These are phyloP conservation scores for Umimayanthus chanpuru DNA, from an alignment of 92 coral and sea anemone genomes.

Conservation along the genomic window DNA sequence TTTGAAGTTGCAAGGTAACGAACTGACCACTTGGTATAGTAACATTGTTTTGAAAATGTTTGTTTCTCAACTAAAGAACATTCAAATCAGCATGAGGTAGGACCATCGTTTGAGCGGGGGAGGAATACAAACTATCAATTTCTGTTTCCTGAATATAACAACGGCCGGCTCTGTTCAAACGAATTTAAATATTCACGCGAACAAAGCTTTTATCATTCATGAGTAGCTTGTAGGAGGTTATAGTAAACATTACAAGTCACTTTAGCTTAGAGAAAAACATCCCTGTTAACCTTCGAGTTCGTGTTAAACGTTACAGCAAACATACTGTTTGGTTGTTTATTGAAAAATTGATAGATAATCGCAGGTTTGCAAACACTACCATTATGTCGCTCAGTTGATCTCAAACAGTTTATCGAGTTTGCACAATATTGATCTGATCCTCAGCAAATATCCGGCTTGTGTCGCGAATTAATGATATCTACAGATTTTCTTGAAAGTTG, in stretches of 20 bases:
- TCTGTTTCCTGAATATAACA: conserved; percentile 50
- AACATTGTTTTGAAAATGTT: conserved; percentile 32
- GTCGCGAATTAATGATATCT: conserved; percentile 75
- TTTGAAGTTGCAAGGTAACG: conserved; percentile 38
- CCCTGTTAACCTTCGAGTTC: conserved; percentile 21
- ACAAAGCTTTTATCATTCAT: conserved; percentile 48
- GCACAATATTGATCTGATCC: conserved; percentile 84
- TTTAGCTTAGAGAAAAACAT: conserved; percentile 15
- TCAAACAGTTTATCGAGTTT: conserved; percentile 70
- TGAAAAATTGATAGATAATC: conserved; percentile 58
- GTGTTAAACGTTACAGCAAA: conserved; percentile 24
- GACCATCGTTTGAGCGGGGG: conserved; percentile 36
- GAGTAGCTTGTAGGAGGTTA: conserved; percentile 39
- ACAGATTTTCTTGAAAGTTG: conserved; percentile 64
- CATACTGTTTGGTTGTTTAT: conserved; percentile 53
- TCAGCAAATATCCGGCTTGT: conserved; percentile 80
- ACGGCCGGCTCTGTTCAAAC: conserved; percentile 52
- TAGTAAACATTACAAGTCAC: conserved; percentile 33
- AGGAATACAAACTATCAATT: conserved; percentile 42
- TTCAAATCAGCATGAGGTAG: conserved; percentile 46
- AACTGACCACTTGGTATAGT: conserved; percentile 19
- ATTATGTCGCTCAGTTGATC: conserved; percentile 54
- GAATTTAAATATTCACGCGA: conserved; percentile 51
- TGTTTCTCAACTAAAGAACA: conserved; percentile 42
- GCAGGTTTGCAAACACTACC: conserved; percentile 78